These are phyloP conservation scores for Cheilosia impressa DNA, from an alignment of 2,888 invertebrate species.

Conservation along the genomic window DNA sequence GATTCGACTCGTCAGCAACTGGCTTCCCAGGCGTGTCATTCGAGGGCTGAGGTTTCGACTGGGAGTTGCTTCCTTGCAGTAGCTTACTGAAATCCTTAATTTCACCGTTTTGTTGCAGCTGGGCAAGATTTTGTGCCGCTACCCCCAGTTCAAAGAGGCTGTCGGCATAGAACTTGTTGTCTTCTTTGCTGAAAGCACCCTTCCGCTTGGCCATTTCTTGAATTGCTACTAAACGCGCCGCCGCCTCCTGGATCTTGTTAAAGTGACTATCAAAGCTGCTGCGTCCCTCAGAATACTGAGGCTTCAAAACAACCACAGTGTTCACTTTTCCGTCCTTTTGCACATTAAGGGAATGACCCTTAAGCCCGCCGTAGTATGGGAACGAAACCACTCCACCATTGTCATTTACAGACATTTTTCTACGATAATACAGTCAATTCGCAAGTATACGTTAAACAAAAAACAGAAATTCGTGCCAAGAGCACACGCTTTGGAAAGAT, in stretches of 20 bases:
- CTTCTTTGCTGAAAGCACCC: conserved; percentile 85
- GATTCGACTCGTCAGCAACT: conserved; percentile 7
- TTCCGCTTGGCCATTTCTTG: conserved; percentile 86
- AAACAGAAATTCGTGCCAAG: not conserved
- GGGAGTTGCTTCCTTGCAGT: conserved; percentile 79
- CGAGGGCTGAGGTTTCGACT: conserved; percentile 13
- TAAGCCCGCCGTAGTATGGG: conserved; percentile 90
- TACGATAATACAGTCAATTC: conserved; percentile 65
- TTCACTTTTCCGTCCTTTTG: conserved; percentile 77
- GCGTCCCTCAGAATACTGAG: conserved; percentile 56
- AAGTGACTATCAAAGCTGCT: conserved; percentile 85
- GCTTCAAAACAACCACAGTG: conserved; percentile 56
- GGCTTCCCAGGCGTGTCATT: conserved; percentile 32
- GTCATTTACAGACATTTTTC: conserved; percentile 42
- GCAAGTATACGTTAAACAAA: conserved; percentile 22
- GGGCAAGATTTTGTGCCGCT: conserved; percentile 86
- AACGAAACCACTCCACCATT: conserved; percentile 78
- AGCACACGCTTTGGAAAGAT: conserved; percentile 1
- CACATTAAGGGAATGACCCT: conserved; percentile 86
- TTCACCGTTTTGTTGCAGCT: conserved; percentile 85
- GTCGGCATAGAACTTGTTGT: conserved; percentile 85
- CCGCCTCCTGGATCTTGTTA: conserved; percentile 85
- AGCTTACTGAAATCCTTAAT: conserved; percentile 85
- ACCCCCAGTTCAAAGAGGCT: conserved; percentile 86
- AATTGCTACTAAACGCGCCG: conserved; percentile 86